Percentiles rank a stretch among this genome's conserved stretches.
Conservation (phyloP, 2,797 vertebrate genomes). For the Margarornis squamiger region DNA sequence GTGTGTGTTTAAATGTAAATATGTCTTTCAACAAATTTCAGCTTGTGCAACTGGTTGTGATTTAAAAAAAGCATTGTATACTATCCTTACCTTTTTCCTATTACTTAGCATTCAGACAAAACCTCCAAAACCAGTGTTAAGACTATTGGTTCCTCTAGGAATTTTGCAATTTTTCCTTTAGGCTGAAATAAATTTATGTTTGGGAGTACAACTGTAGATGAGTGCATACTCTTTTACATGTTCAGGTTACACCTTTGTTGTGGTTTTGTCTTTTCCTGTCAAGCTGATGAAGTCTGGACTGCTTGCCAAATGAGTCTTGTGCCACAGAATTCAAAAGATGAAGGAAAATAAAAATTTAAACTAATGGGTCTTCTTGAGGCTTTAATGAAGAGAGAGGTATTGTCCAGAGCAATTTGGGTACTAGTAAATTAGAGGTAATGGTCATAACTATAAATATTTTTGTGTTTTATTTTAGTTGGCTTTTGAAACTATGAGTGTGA, state of each 20-base stretch:
- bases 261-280: neutral
- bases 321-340: neutral
- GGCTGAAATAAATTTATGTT: neutral
- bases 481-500: constrained; percentile 95
- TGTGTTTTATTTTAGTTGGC: constrained; percentile 84
- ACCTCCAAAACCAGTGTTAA: neutral
- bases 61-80: neutral
- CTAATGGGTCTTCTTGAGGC: neutral
- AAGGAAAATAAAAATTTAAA: neutral
- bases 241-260: neutral
- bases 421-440: neutral
- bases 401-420: neutral
- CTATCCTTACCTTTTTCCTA: neutral
- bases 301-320: neutral
- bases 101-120: neutral
- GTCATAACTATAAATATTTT: neutral
- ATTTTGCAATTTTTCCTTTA: neutral
- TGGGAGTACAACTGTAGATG: neutral
- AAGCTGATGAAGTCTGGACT: neutral
- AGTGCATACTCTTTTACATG: neutral
- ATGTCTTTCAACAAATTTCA: neutral
- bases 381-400: neutral
- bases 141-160: neutral
- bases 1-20: neutral
- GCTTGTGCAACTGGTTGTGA: neutral